A percentile compares a stretch with the other conserved stretches of the same genome.
phyloP scores from a whole-genome alignment of 2,113 vertebrate species.

The Lagopus muta region DNA sequence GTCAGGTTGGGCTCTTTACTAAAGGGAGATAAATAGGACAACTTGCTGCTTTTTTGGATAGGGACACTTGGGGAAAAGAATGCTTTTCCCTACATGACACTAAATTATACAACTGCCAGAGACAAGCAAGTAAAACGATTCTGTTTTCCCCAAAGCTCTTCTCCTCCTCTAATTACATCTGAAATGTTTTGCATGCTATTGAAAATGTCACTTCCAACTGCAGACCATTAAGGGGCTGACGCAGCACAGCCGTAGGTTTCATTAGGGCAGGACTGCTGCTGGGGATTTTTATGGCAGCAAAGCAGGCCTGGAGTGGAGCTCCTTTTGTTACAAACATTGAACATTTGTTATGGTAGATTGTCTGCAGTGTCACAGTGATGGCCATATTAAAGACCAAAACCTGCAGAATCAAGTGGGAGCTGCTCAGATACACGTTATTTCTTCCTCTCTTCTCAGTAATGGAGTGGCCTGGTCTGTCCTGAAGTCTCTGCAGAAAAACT shows the following conservation, averaged over 20 bases:
- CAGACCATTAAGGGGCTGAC: not conserved
- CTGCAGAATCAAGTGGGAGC: not conserved
- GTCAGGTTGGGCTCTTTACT: not conserved
- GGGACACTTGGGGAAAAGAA: not conserved
- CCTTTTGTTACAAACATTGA: not conserved
- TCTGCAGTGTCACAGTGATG: not conserved
- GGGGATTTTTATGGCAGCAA: not conserved
- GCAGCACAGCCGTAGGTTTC: not conserved
- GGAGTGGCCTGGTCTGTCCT: not conserved
- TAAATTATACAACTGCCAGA: conserved; percentile 35
- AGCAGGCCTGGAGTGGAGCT: not conserved
- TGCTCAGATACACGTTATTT: not conserved
- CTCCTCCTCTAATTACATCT: conserved; percentile 61
- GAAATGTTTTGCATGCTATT: conserved; percentile 50
- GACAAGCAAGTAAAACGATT: conserved; percentile 39
- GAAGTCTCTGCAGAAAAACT: not conserved
- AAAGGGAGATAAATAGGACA: not conserved
- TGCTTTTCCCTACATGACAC: not conserved
- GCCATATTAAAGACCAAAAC: not conserved
- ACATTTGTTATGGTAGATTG: not conserved
- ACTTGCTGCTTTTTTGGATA: not conserved
- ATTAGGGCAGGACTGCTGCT: conserved; percentile 6
- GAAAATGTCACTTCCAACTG: conserved; percentile 66
- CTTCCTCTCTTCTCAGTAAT: not conserved
- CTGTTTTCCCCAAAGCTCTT: conserved; percentile 51